These are phyloP conservation scores for Gadus macrocephalus DNA, from an alignment of 2,113 vertebrate species.

Conservation along the genomic window DNA sequence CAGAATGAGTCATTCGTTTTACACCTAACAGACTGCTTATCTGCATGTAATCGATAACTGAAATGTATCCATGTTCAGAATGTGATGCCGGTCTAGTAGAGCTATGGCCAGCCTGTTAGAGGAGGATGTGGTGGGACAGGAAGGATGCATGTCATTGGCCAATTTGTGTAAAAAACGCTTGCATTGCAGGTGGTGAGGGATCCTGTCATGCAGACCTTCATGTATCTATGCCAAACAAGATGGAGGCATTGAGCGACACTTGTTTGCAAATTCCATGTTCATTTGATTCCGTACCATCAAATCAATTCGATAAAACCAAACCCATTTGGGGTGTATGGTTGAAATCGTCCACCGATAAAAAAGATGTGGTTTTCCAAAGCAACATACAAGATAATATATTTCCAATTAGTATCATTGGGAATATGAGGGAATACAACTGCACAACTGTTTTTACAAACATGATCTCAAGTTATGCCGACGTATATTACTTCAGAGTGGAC, in stretches of 20 bases:
- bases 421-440: constrained; percentile 42
- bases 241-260: constrained; percentile 43
- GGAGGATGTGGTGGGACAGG: background rate
- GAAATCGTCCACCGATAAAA: background rate
- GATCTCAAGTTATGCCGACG: background rate
- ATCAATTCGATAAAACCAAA: accelerated
- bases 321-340: constrained; percentile 16
- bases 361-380: constrained; percentile 7
- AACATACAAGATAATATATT: accelerated
- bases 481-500: constrained; percentile 45
- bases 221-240: background rate
- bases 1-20: too few relatives aligned
- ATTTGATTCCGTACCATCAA: background rate
- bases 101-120: background rate
- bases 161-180: too few relatives aligned
- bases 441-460: constrained; percentile 43
- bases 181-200: too few relatives aligned
- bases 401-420: constrained; percentile 36
- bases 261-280: constrained; percentile 51
- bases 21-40: too few relatives aligned
- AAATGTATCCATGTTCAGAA: too few relatives aligned
- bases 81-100: too few relatives aligned
- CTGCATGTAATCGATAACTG: too few relatives aligned
- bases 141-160: too few relatives aligned
- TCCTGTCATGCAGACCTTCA: too few relatives aligned